Percentiles rank a stretch among this genome's conserved stretches.
These are phyloP conservation scores for Pygoscelis antarcticus DNA, from an alignment of 2,113 vertebrate species.

Conservation along the genomic window DNA sequence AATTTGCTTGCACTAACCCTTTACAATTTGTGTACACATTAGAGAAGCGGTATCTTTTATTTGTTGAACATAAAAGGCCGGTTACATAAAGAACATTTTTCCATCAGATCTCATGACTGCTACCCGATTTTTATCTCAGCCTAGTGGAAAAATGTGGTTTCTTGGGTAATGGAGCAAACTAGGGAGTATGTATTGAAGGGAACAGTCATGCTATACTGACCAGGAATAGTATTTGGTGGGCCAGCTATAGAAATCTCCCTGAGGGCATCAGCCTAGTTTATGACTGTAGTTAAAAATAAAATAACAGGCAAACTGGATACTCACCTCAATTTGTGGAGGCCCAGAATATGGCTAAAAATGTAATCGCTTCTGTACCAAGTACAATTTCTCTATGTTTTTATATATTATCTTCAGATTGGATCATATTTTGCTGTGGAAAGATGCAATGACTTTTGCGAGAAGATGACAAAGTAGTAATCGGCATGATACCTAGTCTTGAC, in stretches of 20 bases:
- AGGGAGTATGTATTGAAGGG: constrained; percentile 50
- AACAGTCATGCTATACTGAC: constrained; percentile 40
- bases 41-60: not conserved
- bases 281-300: constrained; percentile 27
- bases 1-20: not conserved
- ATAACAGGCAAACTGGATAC: not conserved
- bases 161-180: constrained; percentile 54
- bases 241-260: not conserved
- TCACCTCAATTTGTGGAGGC: not conserved
- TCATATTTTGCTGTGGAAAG: not conserved
- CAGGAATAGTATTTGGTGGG: constrained; percentile 3
- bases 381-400: not conserved
- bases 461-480: not conserved
- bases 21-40: not conserved
- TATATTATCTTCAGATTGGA: not conserved
- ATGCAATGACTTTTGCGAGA: not conserved
- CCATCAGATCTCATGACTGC: constrained; percentile 7
- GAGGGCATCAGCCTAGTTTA: constrained; percentile 4
- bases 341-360: not conserved
- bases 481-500: not conserved
- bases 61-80: constrained; percentile 29
- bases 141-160: constrained; percentile 46
- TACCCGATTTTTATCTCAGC: constrained; percentile 37
- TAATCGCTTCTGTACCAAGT: not conserved
- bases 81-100: constrained; percentile 27